Evolutionary conservation across 2,113 vertebrate species (phyloP).

Genomic region (Anoura caudifer): DNA sequence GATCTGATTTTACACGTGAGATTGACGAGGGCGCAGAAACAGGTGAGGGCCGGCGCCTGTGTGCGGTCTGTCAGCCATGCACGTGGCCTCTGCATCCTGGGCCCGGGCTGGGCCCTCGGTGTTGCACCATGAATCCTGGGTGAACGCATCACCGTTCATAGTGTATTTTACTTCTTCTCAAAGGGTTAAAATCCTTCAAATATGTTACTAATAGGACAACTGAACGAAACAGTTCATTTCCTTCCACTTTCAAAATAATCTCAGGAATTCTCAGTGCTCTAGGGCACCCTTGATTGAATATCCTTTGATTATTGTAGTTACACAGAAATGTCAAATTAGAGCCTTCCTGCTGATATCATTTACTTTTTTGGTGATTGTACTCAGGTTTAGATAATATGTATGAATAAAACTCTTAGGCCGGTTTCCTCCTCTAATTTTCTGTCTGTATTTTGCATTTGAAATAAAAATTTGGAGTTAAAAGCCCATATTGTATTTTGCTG

Average conservation of each 20-base stretch:
- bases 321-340: slow-evolving; percentile 50
- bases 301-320: slow-evolving; percentile 44
- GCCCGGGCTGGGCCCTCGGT: fast-evolving
- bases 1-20: not conserved
- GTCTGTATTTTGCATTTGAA: not conserved
- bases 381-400: not conserved
- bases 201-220: not conserved
- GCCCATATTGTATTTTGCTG: not conserved
- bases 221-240: not conserved
- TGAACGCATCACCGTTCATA: fast-evolving
- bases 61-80: fast-evolving
- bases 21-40: not conserved
- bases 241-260: not conserved
- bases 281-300: slow-evolving; percentile 34
- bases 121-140: fast-evolving
- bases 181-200: not conserved
- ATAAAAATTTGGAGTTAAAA: slow-evolving; percentile 23
- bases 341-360: slow-evolving; percentile 43
- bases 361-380: slow-evolving; percentile 52
- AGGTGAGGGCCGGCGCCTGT: fast-evolving
- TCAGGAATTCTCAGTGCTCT: not conserved
- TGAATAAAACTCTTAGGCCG: not conserved
- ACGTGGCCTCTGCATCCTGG: fast-evolving
- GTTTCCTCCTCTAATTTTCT: slow-evolving; percentile 1
- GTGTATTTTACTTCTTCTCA: not conserved